Evolutionary conservation across 2,888 invertebrate genomes (phyloP), one percentile per base, ranked within the genome.

Genomic region (Lypha dubia): DNA sequence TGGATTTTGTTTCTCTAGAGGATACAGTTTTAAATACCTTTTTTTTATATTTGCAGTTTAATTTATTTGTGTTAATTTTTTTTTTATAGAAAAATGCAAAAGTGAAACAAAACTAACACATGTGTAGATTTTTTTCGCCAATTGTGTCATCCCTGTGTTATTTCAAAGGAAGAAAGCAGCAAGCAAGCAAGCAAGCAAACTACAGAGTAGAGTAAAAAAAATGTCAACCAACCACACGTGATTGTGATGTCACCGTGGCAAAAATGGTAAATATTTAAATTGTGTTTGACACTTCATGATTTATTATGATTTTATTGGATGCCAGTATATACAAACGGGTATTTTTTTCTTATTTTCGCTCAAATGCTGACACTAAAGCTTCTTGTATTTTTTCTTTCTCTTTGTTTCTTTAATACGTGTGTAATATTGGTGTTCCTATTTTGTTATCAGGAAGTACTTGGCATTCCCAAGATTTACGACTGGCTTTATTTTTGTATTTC

Each of bases 201-300:
- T n/a, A 15, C 9, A 20, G 15, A 32, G n/a, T 7, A 53, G 44
- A 22, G 46, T n/a, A 28, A 77, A 65, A 70, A 41, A 73, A n/a
- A n/a, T n/a, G n/a, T n/a, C n/a, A n/a, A 41, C 67, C 79, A 75
- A 79, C 75, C 77, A 74, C 77, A 84, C 81, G 77, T 84, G 81
- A 84, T 84, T 83, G 77, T 74, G 68, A 79, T 79, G 77, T 79
- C 83, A 83, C 86, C 82, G 75, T 85, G 67, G 58, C 80, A 79
- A 84, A n/a, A 86, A 73, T 84, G 81, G 87, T 82, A 86, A 87
- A 86, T 87, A 87, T 87, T 87, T 86, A 87, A 87, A 87, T 87
- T 86, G 84, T 84, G 86, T 86, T 86, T 86, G 87, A 84, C 87
- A 87, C 84, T 86, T 53, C 83, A 87, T 88, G 88, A 87, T 87